A percentile compares a stretch with the other conserved stretches of the same genome.
These are phyloP conservation scores for Mizuhopecten yessoensis DNA, from an alignment of 1,140 invertebrate species.

Conservation along the genomic window DNA sequence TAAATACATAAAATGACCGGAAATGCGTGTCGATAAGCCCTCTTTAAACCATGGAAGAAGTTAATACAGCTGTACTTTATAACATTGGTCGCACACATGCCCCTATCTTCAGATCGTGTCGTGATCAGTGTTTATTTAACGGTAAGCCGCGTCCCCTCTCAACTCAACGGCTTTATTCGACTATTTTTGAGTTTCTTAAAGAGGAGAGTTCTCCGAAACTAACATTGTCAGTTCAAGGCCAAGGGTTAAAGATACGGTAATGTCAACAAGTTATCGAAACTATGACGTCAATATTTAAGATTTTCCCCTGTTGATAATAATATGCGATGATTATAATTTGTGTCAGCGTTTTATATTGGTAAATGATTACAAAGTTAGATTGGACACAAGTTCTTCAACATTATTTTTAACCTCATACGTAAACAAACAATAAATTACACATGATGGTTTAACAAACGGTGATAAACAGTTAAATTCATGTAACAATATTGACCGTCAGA, in stretches of 20 bases:
- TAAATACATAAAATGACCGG: neutral
- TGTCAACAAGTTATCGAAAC: neutral
- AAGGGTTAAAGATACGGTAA: neutral
- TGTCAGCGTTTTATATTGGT: too few relatives aligned
- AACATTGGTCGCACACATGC: neutral
- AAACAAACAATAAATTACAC: too few relatives aligned
- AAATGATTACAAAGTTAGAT: too few relatives aligned
- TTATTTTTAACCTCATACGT: too few relatives aligned
- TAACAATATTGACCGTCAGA: too few relatives aligned
- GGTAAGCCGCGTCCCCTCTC: neutral
- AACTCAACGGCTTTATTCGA: neutral
- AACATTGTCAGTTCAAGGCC: neutral
- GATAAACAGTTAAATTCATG: too few relatives aligned
- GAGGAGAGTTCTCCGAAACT: neutral
- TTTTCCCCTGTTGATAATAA: neutral
- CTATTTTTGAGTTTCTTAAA: neutral
- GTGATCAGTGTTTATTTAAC: neutral
- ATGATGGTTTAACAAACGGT: too few relatives aligned
- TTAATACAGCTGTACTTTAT: too few relatives aligned
- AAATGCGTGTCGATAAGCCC: too few relatives aligned
- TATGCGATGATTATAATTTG: too few relatives aligned
- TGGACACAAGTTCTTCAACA: too few relatives aligned
- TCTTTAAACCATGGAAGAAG: too few relatives aligned
- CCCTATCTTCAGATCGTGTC: neutral
- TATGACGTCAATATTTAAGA: neutral